A percentile compares a stretch with the other conserved stretches of the same genome.
Evolutionary conservation across 2,797 vertebrate species (phyloP).

Genomic region (Mormyrus proboscirostris): DNA sequence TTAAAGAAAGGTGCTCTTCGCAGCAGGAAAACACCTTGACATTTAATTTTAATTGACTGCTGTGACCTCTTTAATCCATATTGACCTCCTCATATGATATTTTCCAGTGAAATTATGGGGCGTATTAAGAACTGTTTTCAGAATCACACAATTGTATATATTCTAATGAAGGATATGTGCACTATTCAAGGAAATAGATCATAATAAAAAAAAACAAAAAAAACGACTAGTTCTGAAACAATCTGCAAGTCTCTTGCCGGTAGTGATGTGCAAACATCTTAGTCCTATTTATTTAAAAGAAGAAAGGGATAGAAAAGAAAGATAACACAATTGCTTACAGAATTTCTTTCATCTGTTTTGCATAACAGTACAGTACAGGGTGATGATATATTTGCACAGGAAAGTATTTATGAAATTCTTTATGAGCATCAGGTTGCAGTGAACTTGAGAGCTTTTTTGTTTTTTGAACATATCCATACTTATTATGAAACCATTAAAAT

Average conservation of each 20-base stretch:
- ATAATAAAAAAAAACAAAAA: not conserved
- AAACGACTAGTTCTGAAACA: not conserved
- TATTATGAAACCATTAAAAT: not conserved
- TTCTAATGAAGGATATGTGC: not conserved
- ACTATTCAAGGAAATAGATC: not conserved
- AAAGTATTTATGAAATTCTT: not conserved
- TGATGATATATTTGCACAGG: not conserved
- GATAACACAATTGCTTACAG: not conserved
- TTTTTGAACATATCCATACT: not conserved
- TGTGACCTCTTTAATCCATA: constrained; percentile 16
- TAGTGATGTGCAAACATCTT: not conserved
- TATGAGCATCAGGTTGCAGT: not conserved
- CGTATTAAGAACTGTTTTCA: not conserved
- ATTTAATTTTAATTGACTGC: constrained; percentile 24
- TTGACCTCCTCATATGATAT: constrained; percentile 3
- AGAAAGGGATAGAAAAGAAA: not conserved
- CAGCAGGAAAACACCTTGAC: constrained; percentile 4
- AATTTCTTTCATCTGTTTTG: not conserved
- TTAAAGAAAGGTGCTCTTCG: constrained; percentile 20
- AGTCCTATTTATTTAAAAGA: not conserved
- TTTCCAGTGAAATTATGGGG: constrained; percentile 3
- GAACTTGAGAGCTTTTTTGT: not conserved
- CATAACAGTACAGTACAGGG: not conserved
- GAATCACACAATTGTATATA: not conserved
- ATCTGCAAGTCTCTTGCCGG: not conserved